Evolutionary conservation across 2,888 invertebrate species (phyloP).

Genomic region (Gastrophysa polygoni): DNA sequence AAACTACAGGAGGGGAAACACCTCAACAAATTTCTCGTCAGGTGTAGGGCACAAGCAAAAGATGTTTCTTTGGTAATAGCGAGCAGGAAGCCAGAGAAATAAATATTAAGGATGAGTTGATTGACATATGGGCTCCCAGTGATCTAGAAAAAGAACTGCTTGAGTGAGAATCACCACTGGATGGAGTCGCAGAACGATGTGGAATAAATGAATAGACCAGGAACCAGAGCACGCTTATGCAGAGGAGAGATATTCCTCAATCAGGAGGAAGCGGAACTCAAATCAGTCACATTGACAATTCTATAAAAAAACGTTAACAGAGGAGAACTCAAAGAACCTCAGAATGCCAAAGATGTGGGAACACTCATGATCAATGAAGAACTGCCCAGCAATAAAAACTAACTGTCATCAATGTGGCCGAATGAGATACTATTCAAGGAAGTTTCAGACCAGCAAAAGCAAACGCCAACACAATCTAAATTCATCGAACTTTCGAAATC

Average conservation of each 20-base stretch:
- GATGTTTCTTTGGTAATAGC: slow-evolving; percentile 43
- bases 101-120: slow-evolving; percentile 38
- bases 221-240: slow-evolving; percentile 21
- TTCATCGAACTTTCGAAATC: not conserved
- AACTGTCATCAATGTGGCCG: slow-evolving; percentile 30
- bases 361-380: slow-evolving; percentile 7
- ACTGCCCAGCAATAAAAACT: slow-evolving; percentile 24
- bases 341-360: too few relatives aligned
- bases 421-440: slow-evolving; percentile 30
- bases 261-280: not conserved
- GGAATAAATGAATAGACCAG: slow-evolving; percentile 25
- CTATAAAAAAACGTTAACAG: slow-evolving; percentile 16
- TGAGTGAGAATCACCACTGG: slow-evolving; percentile 22
- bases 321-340: not conserved
- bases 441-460: slow-evolving; percentile 13
- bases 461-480: not conserved
- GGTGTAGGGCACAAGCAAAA: slow-evolving; percentile 44
- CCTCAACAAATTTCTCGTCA: slow-evolving; percentile 44
- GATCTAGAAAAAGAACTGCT: slow-evolving; percentile 37
- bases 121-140: slow-evolving; percentile 34
- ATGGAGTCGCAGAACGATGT: slow-evolving; percentile 24
- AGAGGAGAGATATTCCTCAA: slow-evolving; percentile 14
- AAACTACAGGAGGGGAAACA: slow-evolving; percentile 42
- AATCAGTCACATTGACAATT: slow-evolving; percentile 14
- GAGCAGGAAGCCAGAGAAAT: slow-evolving; percentile 34